These are phyloP conservation scores for Dendrocincla tyrannina DNA, from an alignment of 2,797 vertebrate species.

Conservation along the genomic window DNA sequence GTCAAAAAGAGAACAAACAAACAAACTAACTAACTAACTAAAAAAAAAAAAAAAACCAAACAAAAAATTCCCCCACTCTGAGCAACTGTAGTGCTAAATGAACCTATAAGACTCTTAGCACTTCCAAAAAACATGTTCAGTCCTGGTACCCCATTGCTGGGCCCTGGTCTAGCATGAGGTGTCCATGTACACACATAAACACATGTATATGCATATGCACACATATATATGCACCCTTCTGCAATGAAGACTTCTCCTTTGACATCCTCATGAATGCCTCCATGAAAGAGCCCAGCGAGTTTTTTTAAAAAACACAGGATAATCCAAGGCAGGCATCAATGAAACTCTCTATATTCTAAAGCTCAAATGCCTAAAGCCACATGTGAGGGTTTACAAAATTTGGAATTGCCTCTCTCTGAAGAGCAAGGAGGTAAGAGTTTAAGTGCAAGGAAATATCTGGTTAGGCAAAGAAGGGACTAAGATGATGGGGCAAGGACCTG, in stretches of 20 bases:
- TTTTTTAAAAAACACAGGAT: background rate
- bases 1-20: background rate
- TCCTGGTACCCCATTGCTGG: background rate
- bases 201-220: background rate
- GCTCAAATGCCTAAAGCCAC: background rate
- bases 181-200: background rate
- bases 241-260: background rate
- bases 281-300: background rate
- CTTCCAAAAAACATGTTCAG: background rate
- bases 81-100: background rate
- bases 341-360: background rate
- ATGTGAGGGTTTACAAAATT: background rate
- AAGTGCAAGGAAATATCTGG: background rate
- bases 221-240: background rate
- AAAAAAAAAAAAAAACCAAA: background rate
- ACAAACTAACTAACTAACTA: too few species aligned
- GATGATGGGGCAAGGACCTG: background rate
- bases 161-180: background rate
- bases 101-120: background rate
- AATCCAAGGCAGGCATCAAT: background rate
- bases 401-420: background rate
- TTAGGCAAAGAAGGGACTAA: background rate
- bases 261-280: background rate
- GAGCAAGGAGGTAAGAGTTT: background rate
- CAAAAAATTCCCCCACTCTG: background rate